Conservation (phyloP, 2,113 vertebrate species). For the Microtus richardsoni region DNA sequence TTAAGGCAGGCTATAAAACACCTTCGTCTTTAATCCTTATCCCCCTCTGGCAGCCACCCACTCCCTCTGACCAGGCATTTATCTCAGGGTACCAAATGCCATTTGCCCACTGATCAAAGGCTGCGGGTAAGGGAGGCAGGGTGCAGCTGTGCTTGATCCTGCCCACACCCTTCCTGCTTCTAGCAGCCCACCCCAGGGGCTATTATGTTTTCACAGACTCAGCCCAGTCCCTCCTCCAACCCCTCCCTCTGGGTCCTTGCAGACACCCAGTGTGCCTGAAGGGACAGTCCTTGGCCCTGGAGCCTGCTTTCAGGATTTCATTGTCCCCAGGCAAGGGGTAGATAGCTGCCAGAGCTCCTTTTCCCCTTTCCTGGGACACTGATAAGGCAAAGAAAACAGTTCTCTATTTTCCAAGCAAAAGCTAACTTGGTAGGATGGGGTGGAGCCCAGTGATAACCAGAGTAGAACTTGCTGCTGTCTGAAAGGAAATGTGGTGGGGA, state of each 20-base stretch:
- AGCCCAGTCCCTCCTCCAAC: conserved; percentile 81
- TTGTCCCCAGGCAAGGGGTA: conserved; percentile 85
- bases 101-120: conserved; percentile 90
- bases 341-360: conserved; percentile 87
- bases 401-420: conserved; percentile 82
- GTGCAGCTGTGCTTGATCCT: conserved; percentile 90
- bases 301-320: conserved; percentile 84
- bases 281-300: conserved; percentile 49
- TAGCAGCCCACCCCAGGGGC: conserved; percentile 85
- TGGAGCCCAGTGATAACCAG: conserved; percentile 72
- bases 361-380: conserved; percentile 84
- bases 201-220: conserved; percentile 87
- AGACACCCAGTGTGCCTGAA: conserved; percentile 77
- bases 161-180: conserved; percentile 94
- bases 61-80: conserved; percentile 85
- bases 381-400: conserved; percentile 88
- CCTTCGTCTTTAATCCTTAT: conserved; percentile 81
- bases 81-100: conserved; percentile 87
- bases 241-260: conserved; percentile 72
- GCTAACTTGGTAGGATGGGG: conserved; percentile 75
- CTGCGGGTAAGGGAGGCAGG: conserved; percentile 89
- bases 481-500: conserved; percentile 53
- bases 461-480: conserved; percentile 64
- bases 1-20: conserved; percentile 69
- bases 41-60: conserved; percentile 81